A percentile compares a stretch with the other conserved stretches of the same genome.
Conservation (phyloP, 1,140 invertebrate genomes). For the Colletes gigas region DNA sequence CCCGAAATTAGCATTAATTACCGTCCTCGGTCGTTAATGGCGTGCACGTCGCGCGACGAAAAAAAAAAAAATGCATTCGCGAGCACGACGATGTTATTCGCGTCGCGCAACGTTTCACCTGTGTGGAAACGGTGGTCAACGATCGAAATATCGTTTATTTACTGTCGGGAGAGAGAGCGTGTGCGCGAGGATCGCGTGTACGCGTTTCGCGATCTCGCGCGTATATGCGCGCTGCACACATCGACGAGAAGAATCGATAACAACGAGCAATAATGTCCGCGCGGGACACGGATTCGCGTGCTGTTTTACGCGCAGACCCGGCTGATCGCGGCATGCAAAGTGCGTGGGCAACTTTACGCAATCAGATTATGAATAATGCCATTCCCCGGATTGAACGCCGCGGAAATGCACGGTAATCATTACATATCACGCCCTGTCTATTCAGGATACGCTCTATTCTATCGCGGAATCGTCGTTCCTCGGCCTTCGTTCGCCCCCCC, state of each 20-base stretch:
- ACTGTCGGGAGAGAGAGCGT: background rate
- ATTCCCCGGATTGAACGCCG: slow-evolving; percentile 32
- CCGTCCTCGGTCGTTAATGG: too few species aligned
- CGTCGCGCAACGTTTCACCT: background rate
- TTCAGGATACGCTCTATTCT: slow-evolving; percentile 28
- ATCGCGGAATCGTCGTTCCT: background rate
- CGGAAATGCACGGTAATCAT: slow-evolving; percentile 44
- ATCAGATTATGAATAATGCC: slow-evolving; percentile 54
- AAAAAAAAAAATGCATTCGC: too few species aligned
- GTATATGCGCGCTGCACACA: background rate
- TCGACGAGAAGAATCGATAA: slow-evolving; percentile 49
- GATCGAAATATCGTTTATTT: background rate
- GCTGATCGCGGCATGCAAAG: slow-evolving; percentile 29
- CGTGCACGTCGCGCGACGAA: too few species aligned
- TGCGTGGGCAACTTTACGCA: slow-evolving; percentile 34
- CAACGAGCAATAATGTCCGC: slow-evolving; percentile 41
- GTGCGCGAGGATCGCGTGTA: background rate
- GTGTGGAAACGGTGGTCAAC: too few species aligned
- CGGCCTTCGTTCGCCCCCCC: too few species aligned
- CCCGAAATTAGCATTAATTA: too few species aligned
- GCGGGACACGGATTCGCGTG: slow-evolving; percentile 46
- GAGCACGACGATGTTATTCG: background rate
- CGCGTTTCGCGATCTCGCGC: background rate
- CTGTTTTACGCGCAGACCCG: slow-evolving; percentile 35
- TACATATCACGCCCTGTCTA: slow-evolving; percentile 31